A percentile compares a stretch with the other conserved stretches of the same genome.
Evolutionary conservation across 2,888 invertebrate species (phyloP).

Genomic region (Yponomeuta evonymella): DNA sequence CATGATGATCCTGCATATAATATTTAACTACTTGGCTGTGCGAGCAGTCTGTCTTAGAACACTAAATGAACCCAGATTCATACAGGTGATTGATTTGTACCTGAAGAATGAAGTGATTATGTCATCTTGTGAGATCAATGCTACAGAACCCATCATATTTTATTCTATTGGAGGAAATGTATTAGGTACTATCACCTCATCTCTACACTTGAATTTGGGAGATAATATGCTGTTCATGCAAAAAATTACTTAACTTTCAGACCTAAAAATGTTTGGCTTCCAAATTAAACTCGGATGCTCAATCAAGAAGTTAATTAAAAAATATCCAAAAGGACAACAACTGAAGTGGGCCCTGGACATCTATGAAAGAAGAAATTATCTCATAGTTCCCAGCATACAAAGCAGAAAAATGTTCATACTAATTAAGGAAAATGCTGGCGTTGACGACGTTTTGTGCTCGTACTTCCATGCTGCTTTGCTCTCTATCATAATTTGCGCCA

Average conservation of each 20-base stretch:
- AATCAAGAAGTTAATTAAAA: conserved; percentile 46
- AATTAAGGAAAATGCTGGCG: conserved; percentile 66
- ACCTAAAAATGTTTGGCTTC: conserved; percentile 77
- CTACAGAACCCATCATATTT: conserved; percentile 75
- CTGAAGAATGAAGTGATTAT: conserved; percentile 77
- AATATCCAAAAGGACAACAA: conserved; percentile 32
- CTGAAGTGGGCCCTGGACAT: conserved; percentile 53
- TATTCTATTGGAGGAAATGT: conserved; percentile 40
- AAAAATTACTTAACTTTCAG: conserved; percentile 41
- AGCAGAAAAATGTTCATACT: conserved; percentile 71
- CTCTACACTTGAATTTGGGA: too few species aligned
- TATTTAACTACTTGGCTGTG: conserved; percentile 92
- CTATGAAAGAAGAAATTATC: conserved; percentile 69
- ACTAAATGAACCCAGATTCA: conserved; percentile 87
- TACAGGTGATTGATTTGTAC: conserved; percentile 82
- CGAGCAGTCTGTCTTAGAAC: conserved; percentile 85
- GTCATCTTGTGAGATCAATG: conserved; percentile 81
- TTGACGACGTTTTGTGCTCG: conserved; percentile 78
- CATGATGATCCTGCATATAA: conserved; percentile 87
- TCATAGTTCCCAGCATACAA: conserved; percentile 68
- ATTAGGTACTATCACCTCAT: conserved; percentile 35
- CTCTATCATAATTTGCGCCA: conserved; percentile 41
- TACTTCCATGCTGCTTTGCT: conserved; percentile 82
- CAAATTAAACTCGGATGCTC: conserved; percentile 77
- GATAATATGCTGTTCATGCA: too few species aligned